phyloP scores from a whole-genome alignment of 2,888 invertebrate species.

The Patella ulyssiponensis region DNA sequence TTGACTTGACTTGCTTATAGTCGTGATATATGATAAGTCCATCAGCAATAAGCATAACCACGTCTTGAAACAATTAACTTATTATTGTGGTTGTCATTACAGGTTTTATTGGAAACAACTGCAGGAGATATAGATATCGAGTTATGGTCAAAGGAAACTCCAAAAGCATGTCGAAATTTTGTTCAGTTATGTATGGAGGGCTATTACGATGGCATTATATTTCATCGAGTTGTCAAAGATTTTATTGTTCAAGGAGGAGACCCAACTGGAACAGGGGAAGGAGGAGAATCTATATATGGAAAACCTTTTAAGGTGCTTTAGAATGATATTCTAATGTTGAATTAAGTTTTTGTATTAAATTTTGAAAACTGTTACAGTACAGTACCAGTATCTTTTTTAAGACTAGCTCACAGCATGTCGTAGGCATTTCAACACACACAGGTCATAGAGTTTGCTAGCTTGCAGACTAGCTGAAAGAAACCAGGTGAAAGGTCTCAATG shows the following conservation, averaged over 20 bases:
- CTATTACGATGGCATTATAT: conserved; percentile 89
- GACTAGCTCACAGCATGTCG: too few relatives aligned
- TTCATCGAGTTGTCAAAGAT: conserved; percentile 92
- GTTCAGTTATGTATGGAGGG: conserved; percentile 96
- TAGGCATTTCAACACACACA: too few relatives aligned
- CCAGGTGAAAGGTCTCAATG: too few relatives aligned
- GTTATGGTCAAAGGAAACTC: conserved; percentile 96
- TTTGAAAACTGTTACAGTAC: too few relatives aligned
- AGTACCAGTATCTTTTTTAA: too few relatives aligned
- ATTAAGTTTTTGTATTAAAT: too few relatives aligned
- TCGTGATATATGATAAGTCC: too few relatives aligned
- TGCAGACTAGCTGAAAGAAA: too few relatives aligned
- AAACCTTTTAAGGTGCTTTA: conserved; percentile 85
- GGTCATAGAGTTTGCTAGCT: too few relatives aligned
- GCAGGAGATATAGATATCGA: conserved; percentile 98
- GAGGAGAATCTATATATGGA: conserved; percentile 97
- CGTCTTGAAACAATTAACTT: too few relatives aligned
- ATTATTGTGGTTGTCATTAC: conserved; percentile 33
- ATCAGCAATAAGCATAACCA: too few relatives aligned
- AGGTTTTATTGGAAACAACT: conserved; percentile 92
- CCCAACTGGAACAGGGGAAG: conserved; percentile 94
- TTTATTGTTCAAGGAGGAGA: conserved; percentile 98
- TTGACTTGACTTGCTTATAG: too few relatives aligned
- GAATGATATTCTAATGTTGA: neutral
- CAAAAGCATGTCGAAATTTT: conserved; percentile 93